phyloP scores from a whole-genome alignment of 1,140 invertebrate species.

The Cotesia chilonis region DNA sequence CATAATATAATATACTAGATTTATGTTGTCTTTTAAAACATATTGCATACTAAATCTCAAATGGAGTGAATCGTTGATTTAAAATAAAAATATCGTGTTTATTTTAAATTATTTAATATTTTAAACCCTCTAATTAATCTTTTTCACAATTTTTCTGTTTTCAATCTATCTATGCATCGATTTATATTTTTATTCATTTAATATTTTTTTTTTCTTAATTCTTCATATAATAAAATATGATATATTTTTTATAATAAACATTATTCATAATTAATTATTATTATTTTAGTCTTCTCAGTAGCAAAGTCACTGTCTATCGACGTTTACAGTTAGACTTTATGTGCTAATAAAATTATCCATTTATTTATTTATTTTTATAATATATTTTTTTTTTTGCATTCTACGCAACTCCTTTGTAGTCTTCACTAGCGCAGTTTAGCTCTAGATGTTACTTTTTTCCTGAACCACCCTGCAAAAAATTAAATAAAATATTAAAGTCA shows the following conservation, averaged over 20 bases:
- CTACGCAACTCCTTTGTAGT: conserved; percentile 33
- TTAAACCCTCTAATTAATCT: background rate
- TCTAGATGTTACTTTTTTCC: conserved; percentile 61
- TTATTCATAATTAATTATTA: conserved; percentile 53
- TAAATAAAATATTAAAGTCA: background rate
- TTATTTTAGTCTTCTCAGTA: conserved; percentile 59
- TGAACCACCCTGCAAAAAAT: conserved; percentile 59
- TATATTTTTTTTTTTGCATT: conserved; percentile 39
- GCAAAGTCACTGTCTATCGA: conserved; percentile 52
- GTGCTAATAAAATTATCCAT: conserved; percentile 43
- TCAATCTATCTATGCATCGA: conserved; percentile 51
- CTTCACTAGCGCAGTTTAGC: conserved; percentile 52
- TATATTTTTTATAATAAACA: conserved; percentile 55
- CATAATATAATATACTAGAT: background rate
- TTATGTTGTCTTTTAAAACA: background rate
- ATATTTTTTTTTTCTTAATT: conserved; percentile 48
- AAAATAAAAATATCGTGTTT: conserved; percentile 16
- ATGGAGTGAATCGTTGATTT: conserved; percentile 2
- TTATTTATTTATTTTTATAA: conserved; percentile 42
- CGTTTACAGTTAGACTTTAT: conserved; percentile 46
- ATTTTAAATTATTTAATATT: conserved; percentile 13
- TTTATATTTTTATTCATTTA: conserved; percentile 31
- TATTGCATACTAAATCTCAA: conserved; percentile 1
- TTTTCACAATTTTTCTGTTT: conserved; percentile 34
- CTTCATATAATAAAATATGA: conserved; percentile 62